Base-by-base conservation (phyloP, 2,113 vertebrate species). In the Cynocephalus volans region DNA sequence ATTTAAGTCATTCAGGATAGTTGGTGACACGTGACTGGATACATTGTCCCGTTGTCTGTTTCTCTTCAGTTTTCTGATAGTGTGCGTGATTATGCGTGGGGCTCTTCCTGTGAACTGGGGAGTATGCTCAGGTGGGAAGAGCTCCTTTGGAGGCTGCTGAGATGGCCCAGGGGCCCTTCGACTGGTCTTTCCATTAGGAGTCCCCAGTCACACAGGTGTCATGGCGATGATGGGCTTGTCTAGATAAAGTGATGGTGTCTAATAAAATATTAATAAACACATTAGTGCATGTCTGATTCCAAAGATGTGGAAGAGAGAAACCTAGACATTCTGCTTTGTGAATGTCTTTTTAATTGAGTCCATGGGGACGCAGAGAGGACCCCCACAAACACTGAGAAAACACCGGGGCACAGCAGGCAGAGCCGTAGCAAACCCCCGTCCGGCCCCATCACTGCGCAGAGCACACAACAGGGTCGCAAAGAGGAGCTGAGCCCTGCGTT, bases 181-280 rank as follows among this genome's bases (percentile, higher is more conserved):
- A 4, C 4, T 21, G 8, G 41, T 62, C 14, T 65, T 92, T 45
- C 8, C 18, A 19, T 73, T 52, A 45, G 26, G 8, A 90, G 50
- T 54, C 45, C 48, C 67, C 70, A 5, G 21, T 48, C n/a, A 1
- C 10, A 31, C 5, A 60, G 65, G 58, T n/a, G 8, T 52, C 15
- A 28, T 21, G 60, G 65, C 58, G 28, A 26, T 10, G 36, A 69
- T 23, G 31, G 5, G 1, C 58, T 85, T 41, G 48, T 88, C 60
- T 41, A 56, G n/a, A 45, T 81, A 33, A 93, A 90, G 69, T 80
- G 28, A 73, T 67, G 77, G 88, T 15, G 10, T 93, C 69, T 73
- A 33, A 31, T 80, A 17, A 84, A 93, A 56, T 75, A 93, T 54
- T 79, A 79, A 84, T 88, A 17, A 19, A 26, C 26, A 13, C 15